Evolutionary conservation across 2,888 invertebrate species (phyloP).

Genomic region (Apotomis betuletana): DNA sequence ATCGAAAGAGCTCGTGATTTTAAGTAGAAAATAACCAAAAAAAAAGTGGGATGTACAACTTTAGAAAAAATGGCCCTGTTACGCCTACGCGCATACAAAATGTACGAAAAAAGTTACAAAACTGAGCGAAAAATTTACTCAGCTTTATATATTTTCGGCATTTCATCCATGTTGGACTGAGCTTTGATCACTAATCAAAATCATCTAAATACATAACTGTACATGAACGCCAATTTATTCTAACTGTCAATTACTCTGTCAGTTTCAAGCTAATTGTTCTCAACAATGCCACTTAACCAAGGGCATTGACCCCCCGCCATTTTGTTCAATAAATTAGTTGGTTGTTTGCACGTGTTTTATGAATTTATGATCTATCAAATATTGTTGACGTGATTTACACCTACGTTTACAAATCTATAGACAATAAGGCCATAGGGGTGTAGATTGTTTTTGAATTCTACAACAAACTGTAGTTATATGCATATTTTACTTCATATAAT

Average conservation of each 20-base stretch:
- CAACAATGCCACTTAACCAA: conserved; percentile 40
- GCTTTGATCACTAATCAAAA: not conserved
- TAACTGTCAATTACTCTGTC: conserved; percentile 34
- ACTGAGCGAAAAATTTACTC: no score
- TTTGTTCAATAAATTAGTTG: conserved; percentile 52
- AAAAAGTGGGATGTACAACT: no score
- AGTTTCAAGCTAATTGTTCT: conserved; percentile 37
- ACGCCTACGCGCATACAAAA: no score
- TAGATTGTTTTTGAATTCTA: no score
- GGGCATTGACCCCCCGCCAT: conserved; percentile 64
- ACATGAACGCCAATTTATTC: conserved; percentile 35
- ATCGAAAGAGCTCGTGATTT: no score
- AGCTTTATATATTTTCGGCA: no score
- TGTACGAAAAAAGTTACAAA: no score
- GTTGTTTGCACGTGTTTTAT: not conserved
- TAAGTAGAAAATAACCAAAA: no score
- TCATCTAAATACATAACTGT: conserved; percentile 3
- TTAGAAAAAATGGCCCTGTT: no score
- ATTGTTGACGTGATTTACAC: not conserved
- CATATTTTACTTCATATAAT: no score
- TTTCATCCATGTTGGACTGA: not conserved
- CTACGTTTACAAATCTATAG: not conserved
- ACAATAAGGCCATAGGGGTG: no score
- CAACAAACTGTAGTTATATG: no score
- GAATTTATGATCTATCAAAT: not conserved